phyloP scores from a whole-genome alignment of 2,888 invertebrate genomes.

The Nowickia ferox region DNA sequence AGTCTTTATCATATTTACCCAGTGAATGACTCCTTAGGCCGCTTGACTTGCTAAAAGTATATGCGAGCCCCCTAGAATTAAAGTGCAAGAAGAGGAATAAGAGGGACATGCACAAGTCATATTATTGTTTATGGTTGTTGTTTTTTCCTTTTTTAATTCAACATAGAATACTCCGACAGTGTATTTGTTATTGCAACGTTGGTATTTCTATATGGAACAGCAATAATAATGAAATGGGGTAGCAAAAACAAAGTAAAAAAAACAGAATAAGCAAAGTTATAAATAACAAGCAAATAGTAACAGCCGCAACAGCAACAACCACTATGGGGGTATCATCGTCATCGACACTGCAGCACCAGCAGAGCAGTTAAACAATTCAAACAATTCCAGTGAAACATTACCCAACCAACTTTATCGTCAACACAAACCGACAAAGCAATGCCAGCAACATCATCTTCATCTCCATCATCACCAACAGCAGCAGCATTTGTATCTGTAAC shows the following conservation, averaged over 20 bases:
- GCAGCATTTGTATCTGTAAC: constrained; percentile 4
- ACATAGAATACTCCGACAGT: constrained; percentile 11
- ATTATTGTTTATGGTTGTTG: constrained; percentile 62
- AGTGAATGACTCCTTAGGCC: constrained; percentile 73
- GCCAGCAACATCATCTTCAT: constrained; percentile 29
- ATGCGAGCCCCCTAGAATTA: constrained; percentile 3
- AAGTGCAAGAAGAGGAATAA: not conserved
- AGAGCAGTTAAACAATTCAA: constrained; percentile 72
- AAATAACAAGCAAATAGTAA: constrained; percentile 69
- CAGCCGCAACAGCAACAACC: constrained; percentile 50
- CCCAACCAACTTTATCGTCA: constrained; percentile 59
- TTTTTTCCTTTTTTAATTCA: constrained; percentile 32
- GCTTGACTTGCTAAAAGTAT: constrained; percentile 44
- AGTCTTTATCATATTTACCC: constrained; percentile 73
- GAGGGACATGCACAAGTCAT: constrained; percentile 52
- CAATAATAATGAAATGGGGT: constrained; percentile 31
- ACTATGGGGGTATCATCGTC: constrained; percentile 48
- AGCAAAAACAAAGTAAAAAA: not conserved
- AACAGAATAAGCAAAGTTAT: constrained; percentile 43
- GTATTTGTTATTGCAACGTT: constrained; percentile 62
- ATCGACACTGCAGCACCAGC: constrained; percentile 59
- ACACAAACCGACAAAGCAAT: constrained; percentile 28
- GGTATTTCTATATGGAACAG: constrained; percentile 43
- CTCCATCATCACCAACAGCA: constrained; percentile 12
- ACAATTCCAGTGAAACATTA: constrained; percentile 75